Base-by-base conservation (phyloP, 2,113 vertebrate species). In the Xerus inauris region DNA sequence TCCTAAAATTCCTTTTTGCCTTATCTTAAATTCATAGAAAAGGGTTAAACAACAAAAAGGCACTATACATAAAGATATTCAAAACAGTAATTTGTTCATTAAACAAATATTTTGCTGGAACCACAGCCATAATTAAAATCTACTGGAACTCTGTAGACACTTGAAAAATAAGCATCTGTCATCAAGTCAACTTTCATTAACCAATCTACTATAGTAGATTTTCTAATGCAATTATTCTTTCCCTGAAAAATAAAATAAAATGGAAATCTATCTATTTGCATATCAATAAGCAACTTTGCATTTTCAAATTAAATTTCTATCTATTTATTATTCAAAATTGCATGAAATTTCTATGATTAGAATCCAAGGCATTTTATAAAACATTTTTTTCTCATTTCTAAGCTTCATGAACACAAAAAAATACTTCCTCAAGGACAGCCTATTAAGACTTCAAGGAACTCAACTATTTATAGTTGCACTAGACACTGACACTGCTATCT, bases 291-390 rank as follows among this genome's bases (percentile, higher is more conserved):
- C 16, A 96, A 76, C 4, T 82, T 28, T n/a, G 5, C 13, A 84
- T 69, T 91, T 95, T 77, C 45, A 84, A 72, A 80, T 83, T 0
- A 91, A 77, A 84, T 89, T 81, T 93, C 8, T 89, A 19, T 40
- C 2, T 1, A 59, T 54, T 65, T 79, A 71, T 71, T 91, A 59
- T 77, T 76, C 24, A 94, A 92, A 64, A 89, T n/a, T 54, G 6
- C 32, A 67, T 47, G 13, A 14, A 96, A 91, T 24, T n/a, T 32
- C n/a, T 90, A 14, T 73, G 77, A 76, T 17, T 93, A 69, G 38
- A 91, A 80, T 91, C 28, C 79, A 80, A 51, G 6, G 0, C 8
- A 75, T 85, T 77, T 67, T 82, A 45, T 85, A 40, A 92, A 96
- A 51, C 3, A 14, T 42, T 75, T 84, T 84, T 87, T 72, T 73